These are phyloP conservation scores for Oligia strigilis DNA, from an alignment of 2,888 invertebrate species.

Conservation along the genomic window DNA sequence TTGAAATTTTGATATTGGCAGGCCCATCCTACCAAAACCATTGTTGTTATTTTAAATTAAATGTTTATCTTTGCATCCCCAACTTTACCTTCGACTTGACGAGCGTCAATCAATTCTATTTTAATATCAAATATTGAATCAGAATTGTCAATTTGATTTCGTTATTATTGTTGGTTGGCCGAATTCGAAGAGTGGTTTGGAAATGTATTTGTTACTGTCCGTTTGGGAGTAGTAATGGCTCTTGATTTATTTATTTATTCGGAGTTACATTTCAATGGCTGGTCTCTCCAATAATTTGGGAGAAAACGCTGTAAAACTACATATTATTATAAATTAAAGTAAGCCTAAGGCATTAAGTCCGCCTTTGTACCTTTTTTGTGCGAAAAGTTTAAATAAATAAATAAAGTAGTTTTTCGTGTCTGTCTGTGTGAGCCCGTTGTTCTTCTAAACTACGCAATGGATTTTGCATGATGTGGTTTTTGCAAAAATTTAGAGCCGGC, in stretches of 20 bases:
- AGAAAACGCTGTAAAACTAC: neutral
- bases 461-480: neutral
- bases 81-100: constrained; percentile 45
- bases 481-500: neutral
- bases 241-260: constrained; percentile 42
- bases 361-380: no score
- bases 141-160: constrained; percentile 50
- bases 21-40: neutral
- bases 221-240: constrained; percentile 41
- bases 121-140: constrained; percentile 63
- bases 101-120: constrained; percentile 61
- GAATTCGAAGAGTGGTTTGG: constrained; percentile 43
- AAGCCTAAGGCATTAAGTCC: no score
- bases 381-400: neutral
- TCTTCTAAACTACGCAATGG: neutral
- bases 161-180: constrained; percentile 41
- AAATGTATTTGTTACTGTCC: constrained; percentile 42
- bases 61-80: constrained; percentile 22
- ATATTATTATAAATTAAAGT: neutral
- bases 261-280: constrained; percentile 7
- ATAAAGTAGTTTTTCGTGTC: neutral
- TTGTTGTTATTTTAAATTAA: constrained; percentile 21
- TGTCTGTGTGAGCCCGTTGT: neutral
- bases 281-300: neutral
- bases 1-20: neutral